Conservation (phyloP, 2,888 invertebrate species). For the Bimastos eiseni region DNA sequence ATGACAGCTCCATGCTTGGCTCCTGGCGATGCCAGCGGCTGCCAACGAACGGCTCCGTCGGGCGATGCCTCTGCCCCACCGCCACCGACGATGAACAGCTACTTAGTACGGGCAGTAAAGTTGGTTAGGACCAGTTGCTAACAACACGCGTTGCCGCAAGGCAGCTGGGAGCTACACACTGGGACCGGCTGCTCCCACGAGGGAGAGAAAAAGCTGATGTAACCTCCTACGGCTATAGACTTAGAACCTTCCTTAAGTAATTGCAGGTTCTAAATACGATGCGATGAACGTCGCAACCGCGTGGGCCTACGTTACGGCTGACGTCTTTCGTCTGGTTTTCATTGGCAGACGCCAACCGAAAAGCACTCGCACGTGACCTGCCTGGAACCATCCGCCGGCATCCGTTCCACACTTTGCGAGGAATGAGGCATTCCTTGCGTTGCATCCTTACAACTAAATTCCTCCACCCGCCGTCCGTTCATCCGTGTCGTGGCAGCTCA, state of each 20-base stretch:
- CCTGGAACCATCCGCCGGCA: neutral
- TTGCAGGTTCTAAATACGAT: neutral
- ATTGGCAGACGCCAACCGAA: neutral
- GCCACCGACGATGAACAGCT: neutral
- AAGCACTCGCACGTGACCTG: neutral
- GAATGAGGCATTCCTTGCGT: neutral
- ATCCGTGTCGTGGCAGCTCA: neutral
- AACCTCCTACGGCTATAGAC: neutral
- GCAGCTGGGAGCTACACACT: neutral
- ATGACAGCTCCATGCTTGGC: neutral
- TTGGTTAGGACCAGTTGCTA: neutral
- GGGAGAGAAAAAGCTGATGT: neutral
- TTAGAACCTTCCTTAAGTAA: neutral
- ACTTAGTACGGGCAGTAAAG: neutral
- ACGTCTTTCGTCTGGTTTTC: neutral
- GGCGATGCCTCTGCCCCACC: neutral
- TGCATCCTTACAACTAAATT: neutral
- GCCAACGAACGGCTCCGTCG: neutral
- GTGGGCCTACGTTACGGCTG: neutral
- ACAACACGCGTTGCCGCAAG: slow-evolving; percentile 13
- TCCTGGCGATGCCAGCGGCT: neutral
- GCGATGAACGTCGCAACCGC: neutral
- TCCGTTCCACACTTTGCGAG: neutral
- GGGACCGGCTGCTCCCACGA: neutral
- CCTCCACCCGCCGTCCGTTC: neutral